Evolutionary conservation across 1,140 invertebrate species (phyloP).

Genomic region (Prorops nasuta): DNA sequence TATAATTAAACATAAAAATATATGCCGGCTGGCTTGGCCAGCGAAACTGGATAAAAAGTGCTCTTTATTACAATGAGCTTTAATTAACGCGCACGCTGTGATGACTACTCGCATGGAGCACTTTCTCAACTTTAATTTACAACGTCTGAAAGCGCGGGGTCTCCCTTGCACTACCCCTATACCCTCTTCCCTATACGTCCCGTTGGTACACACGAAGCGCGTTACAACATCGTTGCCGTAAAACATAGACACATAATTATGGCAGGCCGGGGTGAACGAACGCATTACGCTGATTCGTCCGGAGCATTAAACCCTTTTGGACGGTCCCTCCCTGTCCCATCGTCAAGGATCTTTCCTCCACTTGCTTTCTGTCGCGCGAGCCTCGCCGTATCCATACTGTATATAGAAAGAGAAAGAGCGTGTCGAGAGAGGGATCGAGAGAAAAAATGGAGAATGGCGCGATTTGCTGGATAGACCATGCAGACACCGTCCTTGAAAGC

Average conservation of each 20-base stretch:
- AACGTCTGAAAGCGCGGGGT: conserved; percentile 30
- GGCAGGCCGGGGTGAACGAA: conserved; percentile 24
- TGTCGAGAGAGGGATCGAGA: too few relatives aligned
- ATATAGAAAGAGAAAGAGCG: too few relatives aligned
- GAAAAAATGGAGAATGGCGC: too few relatives aligned
- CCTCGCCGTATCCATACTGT: too few relatives aligned
- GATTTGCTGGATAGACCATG: too few relatives aligned
- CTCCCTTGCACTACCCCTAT: too few relatives aligned
- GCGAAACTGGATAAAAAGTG: too few relatives aligned
- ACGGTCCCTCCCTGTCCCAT: not conserved
- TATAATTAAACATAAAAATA: conserved; percentile 46
- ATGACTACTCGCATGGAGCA: conserved; percentile 33
- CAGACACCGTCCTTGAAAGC: too few relatives aligned
- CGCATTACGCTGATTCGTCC: conserved; percentile 24
- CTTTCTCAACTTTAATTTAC: conserved; percentile 46
- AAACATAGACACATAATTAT: conserved; percentile 44
- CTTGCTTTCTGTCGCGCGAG: not conserved
- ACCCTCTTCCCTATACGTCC: too few relatives aligned
- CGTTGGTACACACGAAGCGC: conserved; percentile 12
- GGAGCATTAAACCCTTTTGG: conserved; percentile 22
- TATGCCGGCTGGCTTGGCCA: conserved; percentile 11
- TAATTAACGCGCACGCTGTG: conserved; percentile 39
- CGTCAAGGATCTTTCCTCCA: not conserved
- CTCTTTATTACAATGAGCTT: conserved; percentile 50
- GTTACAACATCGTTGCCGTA: conserved; percentile 28